Conservation (phyloP, 2,113 vertebrate genomes). For the Poeciliopsis occidentalis region DNA sequence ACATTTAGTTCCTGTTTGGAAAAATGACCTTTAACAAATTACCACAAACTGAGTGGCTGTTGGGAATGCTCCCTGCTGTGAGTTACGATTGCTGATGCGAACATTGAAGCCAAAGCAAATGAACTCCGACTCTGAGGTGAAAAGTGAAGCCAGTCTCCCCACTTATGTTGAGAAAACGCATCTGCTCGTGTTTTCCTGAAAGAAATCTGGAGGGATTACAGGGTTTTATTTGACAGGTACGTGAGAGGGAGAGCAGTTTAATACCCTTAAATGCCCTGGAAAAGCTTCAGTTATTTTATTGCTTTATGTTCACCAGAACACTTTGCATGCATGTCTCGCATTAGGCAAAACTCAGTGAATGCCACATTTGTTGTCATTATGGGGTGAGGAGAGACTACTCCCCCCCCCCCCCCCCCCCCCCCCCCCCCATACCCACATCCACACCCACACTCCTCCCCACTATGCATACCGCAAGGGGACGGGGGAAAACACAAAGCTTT, state of each 20-base stretch:
- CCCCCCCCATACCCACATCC: not conserved
- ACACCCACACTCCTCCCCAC: not conserved
- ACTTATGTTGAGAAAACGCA: not conserved
- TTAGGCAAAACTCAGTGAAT: conserved; percentile 10
- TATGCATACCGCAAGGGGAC: not conserved
- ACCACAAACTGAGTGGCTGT: too few relatives aligned
- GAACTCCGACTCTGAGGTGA: not conserved
- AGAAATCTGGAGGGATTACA: not conserved
- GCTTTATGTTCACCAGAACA: not conserved
- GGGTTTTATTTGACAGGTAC: not conserved
- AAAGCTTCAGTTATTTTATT: conserved; percentile 23
- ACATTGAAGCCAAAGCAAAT: not conserved
- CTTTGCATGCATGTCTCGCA: conserved; percentile 34
- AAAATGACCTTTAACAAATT: too few relatives aligned
- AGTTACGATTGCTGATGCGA: not conserved
- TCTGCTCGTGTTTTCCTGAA: not conserved
- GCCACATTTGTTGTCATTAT: conserved; percentile 20
- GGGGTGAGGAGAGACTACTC: not conserved
- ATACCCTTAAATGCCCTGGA: not conserved
- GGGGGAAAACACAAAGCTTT: not conserved
- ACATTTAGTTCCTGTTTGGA: too few relatives aligned
- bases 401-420: too few relatives aligned
- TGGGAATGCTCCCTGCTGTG: not conserved
- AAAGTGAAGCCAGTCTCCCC: not conserved
- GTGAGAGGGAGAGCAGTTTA: not conserved